Percentiles rank a stretch among this genome's conserved stretches.
phyloP scores from a whole-genome alignment of 2,797 vertebrate genomes.

The Gymnocypris eckloni region DNA sequence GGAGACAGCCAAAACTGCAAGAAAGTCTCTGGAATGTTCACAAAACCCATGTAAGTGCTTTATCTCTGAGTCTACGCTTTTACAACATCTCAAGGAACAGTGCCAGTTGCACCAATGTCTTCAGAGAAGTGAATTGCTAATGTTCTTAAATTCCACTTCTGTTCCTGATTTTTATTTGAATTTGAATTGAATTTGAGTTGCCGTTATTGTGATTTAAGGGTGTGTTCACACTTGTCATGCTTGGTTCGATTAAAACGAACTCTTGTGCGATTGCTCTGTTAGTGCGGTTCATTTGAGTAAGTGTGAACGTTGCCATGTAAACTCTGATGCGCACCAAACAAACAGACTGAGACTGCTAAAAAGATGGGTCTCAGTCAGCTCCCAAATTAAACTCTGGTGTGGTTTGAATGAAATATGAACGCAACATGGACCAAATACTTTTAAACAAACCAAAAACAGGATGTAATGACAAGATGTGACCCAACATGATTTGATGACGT shows the following conservation, averaged over 20 bases:
- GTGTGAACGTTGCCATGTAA: neutral
- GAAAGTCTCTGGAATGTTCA: conserved; percentile 95
- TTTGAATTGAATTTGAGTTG: neutral
- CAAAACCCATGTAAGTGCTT: conserved; percentile 90
- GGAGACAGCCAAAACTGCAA: conserved; percentile 95
- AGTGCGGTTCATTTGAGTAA: neutral
- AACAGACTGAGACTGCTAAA: neutral
- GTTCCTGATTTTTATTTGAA: neutral
- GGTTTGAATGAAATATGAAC: neutral
- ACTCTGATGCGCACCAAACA: neutral
- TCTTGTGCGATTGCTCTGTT: neutral
- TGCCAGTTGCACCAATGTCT: neutral
- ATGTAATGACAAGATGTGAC: too few species aligned
- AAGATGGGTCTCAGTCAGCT: neutral
- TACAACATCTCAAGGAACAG: neutral
- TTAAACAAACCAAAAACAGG: neutral
- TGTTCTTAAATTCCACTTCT: neutral
- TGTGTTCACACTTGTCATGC: neutral
- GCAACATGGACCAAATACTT: neutral
- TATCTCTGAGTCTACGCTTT: neutral
- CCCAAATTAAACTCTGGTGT: neutral
- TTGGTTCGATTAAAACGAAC: neutral
- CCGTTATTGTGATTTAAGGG: neutral
- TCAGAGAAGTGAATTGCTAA: neutral
- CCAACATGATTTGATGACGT: too few species aligned